Conservation (phyloP, 2,797 vertebrate species). For the Syndactyla subalaris region DNA sequence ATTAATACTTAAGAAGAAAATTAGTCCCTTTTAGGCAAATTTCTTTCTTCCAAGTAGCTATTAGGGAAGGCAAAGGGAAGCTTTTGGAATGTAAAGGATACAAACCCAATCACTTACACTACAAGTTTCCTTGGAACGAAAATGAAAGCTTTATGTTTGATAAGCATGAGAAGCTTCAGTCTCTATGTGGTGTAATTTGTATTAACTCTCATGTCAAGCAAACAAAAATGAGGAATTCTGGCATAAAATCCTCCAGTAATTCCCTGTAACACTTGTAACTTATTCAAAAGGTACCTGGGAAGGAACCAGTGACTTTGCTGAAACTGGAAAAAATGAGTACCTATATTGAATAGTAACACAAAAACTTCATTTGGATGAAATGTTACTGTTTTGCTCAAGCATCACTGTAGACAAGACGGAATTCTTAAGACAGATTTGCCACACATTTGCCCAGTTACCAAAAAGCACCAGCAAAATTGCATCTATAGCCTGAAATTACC, state of each 20-base stretch:
- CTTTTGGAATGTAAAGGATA: not conserved
- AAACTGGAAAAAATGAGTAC: not conserved
- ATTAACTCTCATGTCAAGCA: not conserved
- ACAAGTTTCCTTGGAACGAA: not conserved
- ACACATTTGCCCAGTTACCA: not conserved
- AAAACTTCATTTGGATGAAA: not conserved
- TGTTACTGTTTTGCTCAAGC: not conserved
- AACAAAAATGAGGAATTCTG: not conserved
- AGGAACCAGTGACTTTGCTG: not conserved
- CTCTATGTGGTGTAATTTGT: not conserved
- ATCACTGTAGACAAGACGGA: not conserved
- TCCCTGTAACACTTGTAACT: not conserved
- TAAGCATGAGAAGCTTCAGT: not conserved
- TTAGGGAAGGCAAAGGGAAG: not conserved
- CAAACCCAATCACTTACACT: not conserved
- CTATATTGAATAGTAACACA: not conserved
- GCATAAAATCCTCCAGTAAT: not conserved
- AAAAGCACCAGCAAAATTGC: not conserved
- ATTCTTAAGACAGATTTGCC: not conserved
- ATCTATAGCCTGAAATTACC: not conserved
- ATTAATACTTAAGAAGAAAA: not conserved
- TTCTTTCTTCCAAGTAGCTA: not conserved
- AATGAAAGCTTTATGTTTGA: not conserved
- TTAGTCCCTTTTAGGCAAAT: not conserved
- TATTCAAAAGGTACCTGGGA: not conserved